Conservation (phyloP, 2,797 vertebrate species). For the Meda fulgida region DNA sequence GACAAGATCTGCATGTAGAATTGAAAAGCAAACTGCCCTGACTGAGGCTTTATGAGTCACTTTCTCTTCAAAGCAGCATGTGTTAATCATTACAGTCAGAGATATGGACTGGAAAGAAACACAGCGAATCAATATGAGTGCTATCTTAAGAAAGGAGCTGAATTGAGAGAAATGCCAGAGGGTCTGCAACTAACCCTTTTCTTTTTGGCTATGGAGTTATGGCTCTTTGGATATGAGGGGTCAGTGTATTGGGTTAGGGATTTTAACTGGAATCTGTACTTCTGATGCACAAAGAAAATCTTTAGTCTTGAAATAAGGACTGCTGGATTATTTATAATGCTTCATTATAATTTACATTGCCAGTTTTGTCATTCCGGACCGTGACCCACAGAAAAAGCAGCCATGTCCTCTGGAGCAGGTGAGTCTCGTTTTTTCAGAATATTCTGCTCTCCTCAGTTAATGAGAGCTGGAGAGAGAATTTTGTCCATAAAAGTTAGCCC, state of each 20-base stretch:
- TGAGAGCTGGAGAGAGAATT: conserved; percentile 7
- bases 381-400: conserved; percentile 61
- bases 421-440: conserved; percentile 31
- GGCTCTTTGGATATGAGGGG: neutral
- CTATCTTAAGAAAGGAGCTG: conserved; percentile 7
- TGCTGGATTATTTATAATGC: neutral
- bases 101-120: conserved; percentile 24
- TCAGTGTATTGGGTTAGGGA: neutral
- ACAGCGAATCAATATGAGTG: neutral
- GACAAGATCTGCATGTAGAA: conserved; percentile 29
- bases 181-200: neutral
- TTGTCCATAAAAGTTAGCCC: neutral
- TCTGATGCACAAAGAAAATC: neutral
- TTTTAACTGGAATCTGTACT: neutral
- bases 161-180: neutral
- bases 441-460: neutral
- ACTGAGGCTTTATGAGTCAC: conserved; percentile 14
- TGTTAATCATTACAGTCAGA: conserved; percentile 39
- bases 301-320: neutral
- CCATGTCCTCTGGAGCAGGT: conserved; percentile 77
- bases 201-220: neutral
- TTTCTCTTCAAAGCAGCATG: conserved; percentile 32
- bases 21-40: conserved; percentile 3
- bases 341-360: neutral
- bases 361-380: conserved; percentile 55